phyloP scores from a whole-genome alignment of 2,888 invertebrate species.

The Ophion ventricosus region DNA sequence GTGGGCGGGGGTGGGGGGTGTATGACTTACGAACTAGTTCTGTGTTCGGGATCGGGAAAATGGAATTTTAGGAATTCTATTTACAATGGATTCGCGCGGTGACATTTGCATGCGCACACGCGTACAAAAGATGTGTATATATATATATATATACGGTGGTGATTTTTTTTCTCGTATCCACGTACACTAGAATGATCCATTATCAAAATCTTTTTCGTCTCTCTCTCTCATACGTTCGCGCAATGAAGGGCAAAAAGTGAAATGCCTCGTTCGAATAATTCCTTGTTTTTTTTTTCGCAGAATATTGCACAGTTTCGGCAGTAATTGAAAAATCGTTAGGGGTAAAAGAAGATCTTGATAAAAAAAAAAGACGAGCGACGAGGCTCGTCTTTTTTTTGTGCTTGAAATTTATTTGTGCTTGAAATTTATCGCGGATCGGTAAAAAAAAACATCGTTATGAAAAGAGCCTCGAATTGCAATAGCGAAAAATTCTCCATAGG shows the following conservation, averaged over 20 bases:
- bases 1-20: no score
- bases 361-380: no score
- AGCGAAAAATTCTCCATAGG: not conserved
- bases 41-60: conserved; percentile 42
- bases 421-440: not conserved
- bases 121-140: conserved; percentile 41
- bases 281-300: not conserved
- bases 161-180: conserved; percentile 16
- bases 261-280: not conserved
- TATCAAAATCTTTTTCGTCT: conserved; percentile 9
- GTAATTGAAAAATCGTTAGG: no score
- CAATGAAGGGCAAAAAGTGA: not conserved
- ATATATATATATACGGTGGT: conserved; percentile 9
- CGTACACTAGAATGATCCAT: conserved; percentile 18
- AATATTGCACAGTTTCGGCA: not conserved
- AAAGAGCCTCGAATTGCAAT: not conserved
- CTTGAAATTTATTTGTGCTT: no score
- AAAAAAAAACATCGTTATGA: not conserved
- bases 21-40: conserved; percentile 76
- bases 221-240: not conserved
- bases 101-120: conserved; percentile 74
- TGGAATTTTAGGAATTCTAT: conserved; percentile 72
- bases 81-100: conserved; percentile 76
- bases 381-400: no score
- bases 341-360: no score